Conservation (phyloP, 2,888 invertebrate species). For the Globia sparganii region DNA sequence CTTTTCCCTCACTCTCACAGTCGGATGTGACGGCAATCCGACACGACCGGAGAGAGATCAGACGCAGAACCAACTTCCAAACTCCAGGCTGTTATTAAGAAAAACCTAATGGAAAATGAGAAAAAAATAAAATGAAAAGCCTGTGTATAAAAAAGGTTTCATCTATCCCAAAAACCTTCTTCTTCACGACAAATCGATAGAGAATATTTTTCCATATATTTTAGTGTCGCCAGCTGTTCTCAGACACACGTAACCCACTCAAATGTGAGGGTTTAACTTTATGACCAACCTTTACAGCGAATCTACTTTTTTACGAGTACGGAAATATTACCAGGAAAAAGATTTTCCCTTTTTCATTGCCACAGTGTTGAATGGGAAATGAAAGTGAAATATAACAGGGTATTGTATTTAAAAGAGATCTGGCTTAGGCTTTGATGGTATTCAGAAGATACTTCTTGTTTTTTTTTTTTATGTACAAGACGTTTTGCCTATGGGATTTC, state of each 20-base stretch:
- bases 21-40: no score
- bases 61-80: no score
- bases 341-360: slow-evolving; percentile 15
- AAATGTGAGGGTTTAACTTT: slow-evolving; percentile 52
- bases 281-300: slow-evolving; percentile 50
- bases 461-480: no score
- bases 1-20: no score
- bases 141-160: not conserved
- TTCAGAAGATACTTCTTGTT: not conserved
- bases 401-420: not conserved
- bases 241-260: slow-evolving; percentile 35
- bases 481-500: no score
- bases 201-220: slow-evolving; percentile 29
- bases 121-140: not conserved
- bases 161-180: not conserved
- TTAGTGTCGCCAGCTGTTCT: slow-evolving; percentile 41
- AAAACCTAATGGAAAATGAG: not conserved
- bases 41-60: no score
- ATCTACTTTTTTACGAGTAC: slow-evolving; percentile 50
- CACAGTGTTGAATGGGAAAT: slow-evolving; percentile 16
- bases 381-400: slow-evolving; percentile 15
- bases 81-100: no score
- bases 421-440: no score
- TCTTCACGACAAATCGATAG: slow-evolving; percentile 20
- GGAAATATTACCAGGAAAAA: slow-evolving; percentile 45